Evolutionary conservation across 2,888 invertebrate genomes (phyloP).

Genomic region (Drosophila stalkeri): DNA sequence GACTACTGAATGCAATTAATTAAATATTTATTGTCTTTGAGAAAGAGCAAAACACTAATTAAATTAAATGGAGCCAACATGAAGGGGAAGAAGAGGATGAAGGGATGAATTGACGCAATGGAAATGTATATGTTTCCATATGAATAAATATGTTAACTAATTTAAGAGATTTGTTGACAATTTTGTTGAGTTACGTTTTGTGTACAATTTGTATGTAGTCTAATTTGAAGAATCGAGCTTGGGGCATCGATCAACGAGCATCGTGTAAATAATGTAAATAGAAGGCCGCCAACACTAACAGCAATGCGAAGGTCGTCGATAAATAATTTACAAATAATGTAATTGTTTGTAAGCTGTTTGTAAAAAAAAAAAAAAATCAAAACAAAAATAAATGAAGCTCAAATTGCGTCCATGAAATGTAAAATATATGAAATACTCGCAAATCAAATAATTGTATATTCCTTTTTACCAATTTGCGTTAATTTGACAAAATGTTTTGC

Average conservation of each 20-base stretch:
- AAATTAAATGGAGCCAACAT: constrained; percentile 58
- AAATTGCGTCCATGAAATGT: constrained; percentile 49
- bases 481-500: constrained; percentile 65
- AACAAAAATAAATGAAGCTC: constrained; percentile 55
- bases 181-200: constrained; percentile 79
- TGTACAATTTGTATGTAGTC: constrained; percentile 68
- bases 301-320: constrained; percentile 52
- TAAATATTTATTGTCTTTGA: constrained; percentile 76
- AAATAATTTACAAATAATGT: constrained; percentile 74
- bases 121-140: constrained; percentile 34
- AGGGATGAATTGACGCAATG: constrained; percentile 12
- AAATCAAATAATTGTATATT: constrained; percentile 32
- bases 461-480: constrained; percentile 27
- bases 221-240: constrained; percentile 55
- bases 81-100: not conserved
- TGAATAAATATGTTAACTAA: constrained; percentile 55
- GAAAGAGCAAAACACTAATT: constrained; percentile 59
- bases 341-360: constrained; percentile 62
- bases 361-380: constrained; percentile 11
- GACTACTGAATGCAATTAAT: constrained; percentile 79
- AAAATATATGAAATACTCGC: constrained; percentile 20
- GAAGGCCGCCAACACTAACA: constrained; percentile 55
- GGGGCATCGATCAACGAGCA: constrained; percentile 3
- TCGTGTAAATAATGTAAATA: constrained; percentile 76
- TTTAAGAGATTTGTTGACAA: constrained; percentile 73